These are phyloP conservation scores for Callipepla californica DNA, from an alignment of 2,113 vertebrate species.

Conservation along the genomic window DNA sequence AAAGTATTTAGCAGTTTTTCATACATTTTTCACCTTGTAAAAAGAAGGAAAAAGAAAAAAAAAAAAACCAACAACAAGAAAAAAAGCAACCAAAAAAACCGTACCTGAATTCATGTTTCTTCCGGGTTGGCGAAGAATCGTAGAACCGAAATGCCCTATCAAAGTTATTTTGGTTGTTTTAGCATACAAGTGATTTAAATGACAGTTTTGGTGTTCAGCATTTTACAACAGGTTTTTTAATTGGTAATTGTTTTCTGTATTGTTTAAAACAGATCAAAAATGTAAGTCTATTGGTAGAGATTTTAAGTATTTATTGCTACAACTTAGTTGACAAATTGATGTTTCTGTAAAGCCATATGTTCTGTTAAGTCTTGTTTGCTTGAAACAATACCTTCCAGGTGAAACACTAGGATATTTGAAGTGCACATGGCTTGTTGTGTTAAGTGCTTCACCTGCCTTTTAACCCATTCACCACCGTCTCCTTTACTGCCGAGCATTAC, in stretches of 20 bases:
- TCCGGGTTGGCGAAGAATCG: conserved; percentile 69
- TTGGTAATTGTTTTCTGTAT: conserved; percentile 93
- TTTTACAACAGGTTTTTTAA: conserved; percentile 88
- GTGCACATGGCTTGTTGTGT: conserved; percentile 82
- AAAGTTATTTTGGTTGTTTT: conserved; percentile 84
- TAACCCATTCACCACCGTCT: conserved; percentile 77
- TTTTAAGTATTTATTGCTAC: conserved; percentile 94
- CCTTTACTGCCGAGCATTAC: conserved; percentile 68
- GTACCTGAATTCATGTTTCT: conserved; percentile 80
- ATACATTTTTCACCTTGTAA: conserved; percentile 84
- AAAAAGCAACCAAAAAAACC: conserved; percentile 32
- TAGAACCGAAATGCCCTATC: conserved; percentile 73
- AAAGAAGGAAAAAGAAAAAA: conserved; percentile 34
- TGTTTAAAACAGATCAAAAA: conserved; percentile 85
- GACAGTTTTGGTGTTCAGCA: conserved; percentile 83
- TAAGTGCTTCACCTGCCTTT: conserved; percentile 77
- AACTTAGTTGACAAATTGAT: conserved; percentile 82
- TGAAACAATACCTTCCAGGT: conserved; percentile 76
- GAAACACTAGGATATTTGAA: conserved; percentile 78
- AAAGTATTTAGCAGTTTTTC: conserved; percentile 88
- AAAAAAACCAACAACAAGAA: neutral
- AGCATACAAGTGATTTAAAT: conserved; percentile 82
- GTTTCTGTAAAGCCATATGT: conserved; percentile 86
- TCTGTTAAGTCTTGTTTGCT: conserved; percentile 82
- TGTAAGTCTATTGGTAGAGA: conserved; percentile 87